Evolutionary conservation across 2,888 invertebrate genomes (phyloP).

Genomic region (Corythucha ciliata): DNA sequence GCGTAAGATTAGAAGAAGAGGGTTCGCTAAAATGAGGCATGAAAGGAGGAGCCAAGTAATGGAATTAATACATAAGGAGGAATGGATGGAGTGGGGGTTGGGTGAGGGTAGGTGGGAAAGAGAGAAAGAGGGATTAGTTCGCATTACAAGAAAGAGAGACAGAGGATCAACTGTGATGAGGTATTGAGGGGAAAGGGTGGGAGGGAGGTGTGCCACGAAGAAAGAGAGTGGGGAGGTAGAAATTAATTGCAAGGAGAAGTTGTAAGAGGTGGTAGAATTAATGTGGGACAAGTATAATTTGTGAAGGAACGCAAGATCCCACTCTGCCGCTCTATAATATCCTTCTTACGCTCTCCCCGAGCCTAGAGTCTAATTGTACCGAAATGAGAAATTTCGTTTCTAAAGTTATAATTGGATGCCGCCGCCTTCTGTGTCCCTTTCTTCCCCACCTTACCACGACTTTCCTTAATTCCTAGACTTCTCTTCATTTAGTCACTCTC

Average conservation of each 20-base stretch:
- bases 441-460: conserved; percentile 11
- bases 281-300: conserved; percentile 48
- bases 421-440: conserved; percentile 33
- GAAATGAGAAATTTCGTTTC: conserved; percentile 49
- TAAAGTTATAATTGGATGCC: conserved; percentile 49
- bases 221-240: conserved; percentile 33
- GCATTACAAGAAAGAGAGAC: conserved; percentile 19
- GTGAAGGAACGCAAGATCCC: conserved; percentile 41
- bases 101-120: conserved; percentile 1
- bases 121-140: conserved; percentile 21
- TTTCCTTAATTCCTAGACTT: conserved; percentile 30
- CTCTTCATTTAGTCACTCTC: conserved; percentile 27
- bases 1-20: neutral
- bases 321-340: conserved; percentile 42
- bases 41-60: conserved; percentile 18
- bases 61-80: conserved; percentile 25
- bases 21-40: conserved; percentile 18
- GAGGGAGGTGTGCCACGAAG: conserved; percentile 9
- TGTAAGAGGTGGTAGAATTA: conserved; percentile 41
- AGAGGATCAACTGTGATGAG: conserved; percentile 10
- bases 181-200: neutral
- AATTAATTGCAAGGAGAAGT: conserved; percentile 35
- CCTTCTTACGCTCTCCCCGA: conserved; percentile 36
- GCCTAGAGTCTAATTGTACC: conserved; percentile 45
- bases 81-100: no score